These are phyloP conservation scores for Drosophila tropicalis DNA, from an alignment of 1,140 invertebrate genomes.

Conservation along the genomic window DNA sequence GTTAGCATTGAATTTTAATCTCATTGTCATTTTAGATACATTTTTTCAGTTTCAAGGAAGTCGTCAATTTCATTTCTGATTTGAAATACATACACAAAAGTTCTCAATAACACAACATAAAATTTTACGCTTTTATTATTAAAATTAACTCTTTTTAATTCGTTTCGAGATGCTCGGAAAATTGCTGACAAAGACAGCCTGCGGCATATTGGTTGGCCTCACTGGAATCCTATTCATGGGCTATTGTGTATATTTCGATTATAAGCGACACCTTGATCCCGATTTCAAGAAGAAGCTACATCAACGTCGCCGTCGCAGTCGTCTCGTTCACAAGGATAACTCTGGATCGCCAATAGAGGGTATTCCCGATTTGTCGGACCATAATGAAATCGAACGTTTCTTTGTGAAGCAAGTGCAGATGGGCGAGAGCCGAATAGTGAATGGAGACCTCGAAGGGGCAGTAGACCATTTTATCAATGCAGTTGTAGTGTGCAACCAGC, in stretches of 20 bases:
- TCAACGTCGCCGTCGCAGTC: slow-evolving; percentile 44
- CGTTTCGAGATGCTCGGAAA: slow-evolving; percentile 59
- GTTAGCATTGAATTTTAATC: background rate
- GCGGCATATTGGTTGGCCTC: slow-evolving; percentile 92
- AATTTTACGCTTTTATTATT: background rate
- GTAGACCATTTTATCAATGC: slow-evolving; percentile 97
- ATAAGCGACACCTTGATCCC: slow-evolving; percentile 95
- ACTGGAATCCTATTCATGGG: slow-evolving; percentile 94
- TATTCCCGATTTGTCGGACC: slow-evolving; percentile 88
- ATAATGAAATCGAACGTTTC: slow-evolving; percentile 86
- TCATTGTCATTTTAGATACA: background rate
- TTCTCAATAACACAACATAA: background rate
- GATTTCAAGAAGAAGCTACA: slow-evolving; percentile 92
- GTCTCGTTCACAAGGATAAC: background rate
- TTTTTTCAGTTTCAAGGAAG: background rate
- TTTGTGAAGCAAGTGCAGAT: slow-evolving; percentile 87
- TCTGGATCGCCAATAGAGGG: slow-evolving; percentile 86
- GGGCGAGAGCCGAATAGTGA: slow-evolving; percentile 93
- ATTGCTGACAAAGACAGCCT: slow-evolving; percentile 41
- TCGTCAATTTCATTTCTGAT: background rate
- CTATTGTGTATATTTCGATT: slow-evolving; percentile 98
- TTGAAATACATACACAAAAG: background rate
- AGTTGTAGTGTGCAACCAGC: slow-evolving; percentile 96
- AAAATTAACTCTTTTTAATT: background rate
- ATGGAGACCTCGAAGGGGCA: slow-evolving; percentile 93